Evolutionary conservation across 2,797 vertebrate species (phyloP), one percentile per base, ranked within the genome.

Genomic region (Aselliscus stoliczkanus): DNA sequence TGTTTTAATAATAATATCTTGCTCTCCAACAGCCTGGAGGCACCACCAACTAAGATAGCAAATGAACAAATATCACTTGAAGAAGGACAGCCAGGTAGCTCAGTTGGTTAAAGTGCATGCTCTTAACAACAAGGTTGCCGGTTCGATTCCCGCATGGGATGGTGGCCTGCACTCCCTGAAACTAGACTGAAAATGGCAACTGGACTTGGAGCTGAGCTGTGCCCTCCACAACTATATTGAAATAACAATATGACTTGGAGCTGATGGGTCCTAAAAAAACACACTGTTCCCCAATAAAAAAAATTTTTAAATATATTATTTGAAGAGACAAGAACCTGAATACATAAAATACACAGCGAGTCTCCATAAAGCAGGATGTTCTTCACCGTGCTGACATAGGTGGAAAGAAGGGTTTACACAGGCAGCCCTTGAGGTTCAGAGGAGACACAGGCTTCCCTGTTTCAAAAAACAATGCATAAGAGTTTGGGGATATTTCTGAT

Each of bases 21-120:
- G n/a, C 54, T 88, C 93, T 88, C 92, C 50, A 70, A 42, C 23
- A 96, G 70, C 50, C 60, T 85, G 54, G 50, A 60, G 82, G 37
- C 60, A 92, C 34, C n/a, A 31, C 75, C 64, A 79, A 31, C 80
- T 80, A 76, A 93, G 82, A 90, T 69, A 87, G 95, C 62, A 56
- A 81, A 50, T 42, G 80, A n/a, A 50, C 9, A 52, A 62, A 42
- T 67, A n/a, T 42, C 42, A 42, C 42, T 42, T 42, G 6, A 42
- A 42, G 42, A 42, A 9, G 42, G 42, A 9, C 9, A 9, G 42
- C 42, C 42, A 42, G 42, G 42, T 42, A 9, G 42, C 42, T 42
- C 42, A 42, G 42, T 42, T 42, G 42, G 4, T 42, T 42, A 42
- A 1, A 42, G 42, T 42, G 42, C 9, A 9, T 42, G 42, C 42